These are phyloP conservation scores for Protonemura montana DNA, from an alignment of 2,888 invertebrate genomes.

Conservation along the genomic window DNA sequence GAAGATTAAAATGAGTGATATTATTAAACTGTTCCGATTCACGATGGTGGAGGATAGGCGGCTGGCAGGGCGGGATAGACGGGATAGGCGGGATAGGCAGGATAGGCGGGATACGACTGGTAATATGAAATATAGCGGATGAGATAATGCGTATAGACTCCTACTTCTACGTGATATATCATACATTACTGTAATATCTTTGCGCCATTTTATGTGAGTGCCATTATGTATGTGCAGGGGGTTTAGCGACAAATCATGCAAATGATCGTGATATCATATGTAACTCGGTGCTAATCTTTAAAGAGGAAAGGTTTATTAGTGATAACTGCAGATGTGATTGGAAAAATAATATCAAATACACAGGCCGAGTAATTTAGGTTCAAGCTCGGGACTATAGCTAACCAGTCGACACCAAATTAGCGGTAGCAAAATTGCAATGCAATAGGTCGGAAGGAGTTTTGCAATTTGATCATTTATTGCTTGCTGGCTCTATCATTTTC, in stretches of 20 bases:
- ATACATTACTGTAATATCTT: slow-evolving; percentile 19
- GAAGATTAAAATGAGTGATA: slow-evolving; percentile 21
- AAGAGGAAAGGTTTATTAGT: neutral
- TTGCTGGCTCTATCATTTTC: no score
- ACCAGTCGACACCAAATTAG: neutral
- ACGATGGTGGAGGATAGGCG: neutral
- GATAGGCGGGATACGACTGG: neutral
- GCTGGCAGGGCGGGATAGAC: no score
- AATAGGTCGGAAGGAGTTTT: no score
- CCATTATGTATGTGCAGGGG: neutral
- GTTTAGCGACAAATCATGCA: slow-evolving; percentile 16
- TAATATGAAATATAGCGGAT: slow-evolving; percentile 22
- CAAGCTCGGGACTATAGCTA: neutral
- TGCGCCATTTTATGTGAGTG: neutral
- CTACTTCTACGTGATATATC: neutral
- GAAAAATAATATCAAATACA: neutral
- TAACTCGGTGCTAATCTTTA: neutral
- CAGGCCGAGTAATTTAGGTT: neutral
- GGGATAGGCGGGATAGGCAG: no score
- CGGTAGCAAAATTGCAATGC: no score
- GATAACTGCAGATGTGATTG: neutral
- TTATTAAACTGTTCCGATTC: slow-evolving; percentile 14
- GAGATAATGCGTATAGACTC: slow-evolving; percentile 23
- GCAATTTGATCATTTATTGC: no score
- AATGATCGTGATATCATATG: neutral